Conservation (phyloP, 2,113 vertebrate species). For the Picathartes gymnocephalus region DNA sequence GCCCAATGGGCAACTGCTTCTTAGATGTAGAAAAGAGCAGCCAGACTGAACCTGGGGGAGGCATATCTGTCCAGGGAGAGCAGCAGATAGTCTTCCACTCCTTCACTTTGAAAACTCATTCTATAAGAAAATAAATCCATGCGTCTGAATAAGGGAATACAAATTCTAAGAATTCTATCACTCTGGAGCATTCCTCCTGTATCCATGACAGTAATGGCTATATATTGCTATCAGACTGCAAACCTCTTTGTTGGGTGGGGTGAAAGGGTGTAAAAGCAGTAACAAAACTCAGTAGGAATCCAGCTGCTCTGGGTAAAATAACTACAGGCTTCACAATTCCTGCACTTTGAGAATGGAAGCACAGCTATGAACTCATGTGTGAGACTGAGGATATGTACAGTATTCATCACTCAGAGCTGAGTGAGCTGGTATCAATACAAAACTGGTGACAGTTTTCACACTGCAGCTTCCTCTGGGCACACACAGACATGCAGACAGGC, state of each 20-base stretch:
- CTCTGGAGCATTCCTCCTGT: not conserved
- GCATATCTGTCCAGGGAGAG: not conserved
- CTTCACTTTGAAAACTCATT: not conserved
- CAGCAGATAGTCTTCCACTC: not conserved
- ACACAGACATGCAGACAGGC: not conserved
- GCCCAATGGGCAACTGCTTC: not conserved
- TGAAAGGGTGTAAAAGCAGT: not conserved
- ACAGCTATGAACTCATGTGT: not conserved
- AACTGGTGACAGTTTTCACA: not conserved
- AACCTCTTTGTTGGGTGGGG: not conserved
- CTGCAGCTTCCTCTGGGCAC: not conserved
- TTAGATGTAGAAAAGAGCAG: not conserved
- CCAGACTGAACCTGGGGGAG: not conserved
- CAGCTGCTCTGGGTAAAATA: not conserved
- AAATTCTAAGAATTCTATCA: not conserved
- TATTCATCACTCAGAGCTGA: not conserved
- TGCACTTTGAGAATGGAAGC: not conserved
- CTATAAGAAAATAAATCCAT: not conserved
- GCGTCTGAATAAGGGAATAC: not conserved
- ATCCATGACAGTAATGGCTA: not conserved
- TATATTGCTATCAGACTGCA: not conserved
- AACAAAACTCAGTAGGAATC: not conserved
- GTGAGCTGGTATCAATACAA: accelerated
- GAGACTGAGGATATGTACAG: not conserved
- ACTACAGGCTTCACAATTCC: not conserved